Percentiles rank a stretch among this genome's conserved stretches.
These are phyloP conservation scores for Oxycera nigricornis DNA, from an alignment of 2,888 invertebrate genomes.

Conservation along the genomic window DNA sequence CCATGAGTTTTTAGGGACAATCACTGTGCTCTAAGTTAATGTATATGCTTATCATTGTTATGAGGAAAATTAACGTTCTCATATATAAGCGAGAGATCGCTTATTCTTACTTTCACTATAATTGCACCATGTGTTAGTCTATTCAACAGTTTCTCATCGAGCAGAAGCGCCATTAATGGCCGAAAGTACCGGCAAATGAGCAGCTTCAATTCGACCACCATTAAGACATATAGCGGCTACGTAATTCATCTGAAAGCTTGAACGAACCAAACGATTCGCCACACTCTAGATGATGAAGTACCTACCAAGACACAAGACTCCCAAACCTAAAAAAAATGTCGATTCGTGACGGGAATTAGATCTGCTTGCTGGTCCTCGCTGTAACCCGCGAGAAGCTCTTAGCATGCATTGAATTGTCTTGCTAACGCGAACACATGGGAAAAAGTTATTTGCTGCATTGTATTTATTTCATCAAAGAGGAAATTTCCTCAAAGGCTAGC, in stretches of 20 bases:
- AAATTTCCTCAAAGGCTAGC: background rate
- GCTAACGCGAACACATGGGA: background rate
- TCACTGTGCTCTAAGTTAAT: background rate
- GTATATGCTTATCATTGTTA: background rate
- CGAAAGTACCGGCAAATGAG: conserved; percentile 13
- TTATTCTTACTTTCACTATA: background rate
- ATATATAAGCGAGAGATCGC: background rate
- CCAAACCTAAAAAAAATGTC: background rate
- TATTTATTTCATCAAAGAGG: background rate
- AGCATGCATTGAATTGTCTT: background rate
- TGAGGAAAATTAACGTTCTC: background rate
- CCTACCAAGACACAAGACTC: background rate
- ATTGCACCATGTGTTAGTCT: background rate
- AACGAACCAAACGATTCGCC: conserved; percentile 32
- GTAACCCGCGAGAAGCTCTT: background rate
- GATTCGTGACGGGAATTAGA: conserved; percentile 39
- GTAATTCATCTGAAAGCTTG: conserved; percentile 24
- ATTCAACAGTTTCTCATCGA: background rate
- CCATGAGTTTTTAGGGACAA: too few species aligned
- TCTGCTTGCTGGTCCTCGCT: conserved; percentile 1
- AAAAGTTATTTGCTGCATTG: background rate
- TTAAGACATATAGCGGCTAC: conserved; percentile 28
- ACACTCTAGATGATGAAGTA: conserved; percentile 21
- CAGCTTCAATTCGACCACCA: conserved; percentile 25
- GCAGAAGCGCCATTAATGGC: background rate